phyloP scores from a whole-genome alignment of 2,888 invertebrate species.

The Aleiodes alternator region DNA sequence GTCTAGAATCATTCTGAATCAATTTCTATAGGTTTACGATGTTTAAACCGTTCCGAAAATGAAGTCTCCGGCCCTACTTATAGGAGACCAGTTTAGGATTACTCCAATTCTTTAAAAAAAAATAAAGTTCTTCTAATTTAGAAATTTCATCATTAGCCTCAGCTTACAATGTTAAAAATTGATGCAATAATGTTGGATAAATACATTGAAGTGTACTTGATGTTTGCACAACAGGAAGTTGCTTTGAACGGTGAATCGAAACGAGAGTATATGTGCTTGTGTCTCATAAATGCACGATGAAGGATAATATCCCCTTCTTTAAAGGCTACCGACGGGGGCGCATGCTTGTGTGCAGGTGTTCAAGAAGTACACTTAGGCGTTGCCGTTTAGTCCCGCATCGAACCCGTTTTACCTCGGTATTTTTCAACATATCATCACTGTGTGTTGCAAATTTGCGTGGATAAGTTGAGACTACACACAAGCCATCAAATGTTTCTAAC shows the following conservation, averaged over 20 bases:
- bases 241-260: slow-evolving; percentile 47
- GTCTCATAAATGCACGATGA: slow-evolving; percentile 48
- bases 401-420: slow-evolving; percentile 39
- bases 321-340: slow-evolving; percentile 44
- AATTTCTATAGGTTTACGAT: too few relatives aligned
- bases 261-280: slow-evolving; percentile 38
- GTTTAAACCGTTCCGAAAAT: too few relatives aligned
- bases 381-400: slow-evolving; percentile 45
- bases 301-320: slow-evolving; percentile 46
- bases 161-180: not conserved
- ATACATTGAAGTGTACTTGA: slow-evolving; percentile 21
- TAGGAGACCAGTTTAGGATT: too few relatives aligned
- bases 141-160: too few relatives aligned
- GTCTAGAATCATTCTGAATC: too few relatives aligned
- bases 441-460: not conserved
- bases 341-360: slow-evolving; percentile 38
- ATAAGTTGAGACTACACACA: not conserved
- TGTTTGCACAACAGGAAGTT: slow-evolving; percentile 48
- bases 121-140: too few relatives aligned
- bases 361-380: not conserved
- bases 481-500: not conserved
- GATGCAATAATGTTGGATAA: slow-evolving; percentile 9
- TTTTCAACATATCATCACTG: slow-evolving; percentile 15
- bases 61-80: too few relatives aligned
- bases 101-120: too few relatives aligned